A percentile compares a stretch with the other conserved stretches of the same genome.
These are phyloP conservation scores for Microctenopoma lineatum DNA, from an alignment of 2,797 vertebrate species.

Conservation along the genomic window DNA sequence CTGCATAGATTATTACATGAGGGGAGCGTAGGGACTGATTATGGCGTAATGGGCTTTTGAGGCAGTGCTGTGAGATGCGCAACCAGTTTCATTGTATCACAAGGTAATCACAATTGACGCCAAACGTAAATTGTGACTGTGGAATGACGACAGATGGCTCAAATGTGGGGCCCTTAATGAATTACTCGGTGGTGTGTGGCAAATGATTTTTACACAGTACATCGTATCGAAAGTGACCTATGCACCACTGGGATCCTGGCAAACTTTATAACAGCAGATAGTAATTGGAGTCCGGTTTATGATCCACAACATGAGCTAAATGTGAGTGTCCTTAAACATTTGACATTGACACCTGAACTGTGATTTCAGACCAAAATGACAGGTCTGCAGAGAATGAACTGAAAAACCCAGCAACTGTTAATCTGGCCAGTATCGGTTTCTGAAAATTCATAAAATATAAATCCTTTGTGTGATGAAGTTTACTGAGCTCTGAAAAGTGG, in stretches of 20 bases:
- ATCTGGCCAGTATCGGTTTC: background rate
- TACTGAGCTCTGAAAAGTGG: too few relatives aligned
- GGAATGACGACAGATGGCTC: conserved; percentile 14
- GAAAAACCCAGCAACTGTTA: background rate
- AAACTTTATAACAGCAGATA: conserved; percentile 23
- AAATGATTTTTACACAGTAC: conserved; percentile 14
- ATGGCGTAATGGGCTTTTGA: conserved; percentile 26
- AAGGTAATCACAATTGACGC: conserved; percentile 26
- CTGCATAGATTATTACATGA: background rate
- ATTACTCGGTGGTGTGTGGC: conserved; percentile 5
- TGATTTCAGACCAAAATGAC: conserved; percentile 1
- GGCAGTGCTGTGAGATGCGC: background rate
- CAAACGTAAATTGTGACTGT: conserved; percentile 5
- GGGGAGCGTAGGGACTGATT: conserved; percentile 23
- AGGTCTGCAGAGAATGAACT: background rate
- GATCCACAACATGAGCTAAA: conserved; percentile 18
- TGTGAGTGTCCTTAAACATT: conserved; percentile 28
- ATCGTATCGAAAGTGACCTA: conserved; percentile 8
- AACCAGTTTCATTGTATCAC: conserved; percentile 26
- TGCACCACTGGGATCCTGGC: conserved; percentile 5
- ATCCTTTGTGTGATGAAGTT: background rate
- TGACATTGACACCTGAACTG: conserved; percentile 23
- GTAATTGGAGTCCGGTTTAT: conserved; percentile 25
- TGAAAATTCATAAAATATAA: background rate
- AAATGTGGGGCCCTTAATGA: background rate